These are phyloP conservation scores for Coptodon rendalli DNA, from an alignment of 2,113 vertebrate species.

Conservation along the genomic window DNA sequence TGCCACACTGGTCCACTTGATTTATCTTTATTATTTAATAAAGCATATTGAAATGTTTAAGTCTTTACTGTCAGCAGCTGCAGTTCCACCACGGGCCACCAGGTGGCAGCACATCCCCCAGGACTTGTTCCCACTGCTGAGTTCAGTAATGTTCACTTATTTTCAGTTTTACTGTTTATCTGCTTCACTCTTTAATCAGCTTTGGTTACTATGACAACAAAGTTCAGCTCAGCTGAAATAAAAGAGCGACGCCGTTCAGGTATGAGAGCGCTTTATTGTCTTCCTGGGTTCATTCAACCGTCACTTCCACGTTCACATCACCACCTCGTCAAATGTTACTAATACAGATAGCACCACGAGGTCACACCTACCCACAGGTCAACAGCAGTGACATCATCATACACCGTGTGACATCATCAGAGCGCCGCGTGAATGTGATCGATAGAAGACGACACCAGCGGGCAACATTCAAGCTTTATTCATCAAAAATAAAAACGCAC, in stretches of 20 bases:
- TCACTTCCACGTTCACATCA: not conserved
- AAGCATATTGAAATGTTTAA: not conserved
- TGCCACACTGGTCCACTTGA: not conserved
- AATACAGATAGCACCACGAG: not conserved
- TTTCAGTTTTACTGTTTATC: not conserved
- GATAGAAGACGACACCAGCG: not conserved
- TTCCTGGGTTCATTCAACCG: not conserved
- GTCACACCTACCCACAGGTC: not conserved
- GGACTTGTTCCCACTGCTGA: not conserved
- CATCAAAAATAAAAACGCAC: conserved; percentile 31
- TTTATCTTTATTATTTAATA: not conserved
- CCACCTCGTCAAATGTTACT: not conserved
- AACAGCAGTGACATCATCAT: not conserved
- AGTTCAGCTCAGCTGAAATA: not conserved
- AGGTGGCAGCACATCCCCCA: not conserved
- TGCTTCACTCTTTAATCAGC: not conserved
- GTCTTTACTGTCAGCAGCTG: not conserved
- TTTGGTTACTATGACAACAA: not conserved
- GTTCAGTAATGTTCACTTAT: not conserved
- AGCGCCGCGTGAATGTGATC: not conserved
- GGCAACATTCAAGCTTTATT: conserved; percentile 39
- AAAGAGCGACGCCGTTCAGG: not conserved
- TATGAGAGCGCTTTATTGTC: conserved; percentile 42
- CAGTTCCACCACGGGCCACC: not conserved
- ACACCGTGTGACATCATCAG: conserved; percentile 1